These are phyloP conservation scores for Philypnodon macrostomus DNA, from an alignment of 2,797 vertebrate species.

Conservation along the genomic window DNA sequence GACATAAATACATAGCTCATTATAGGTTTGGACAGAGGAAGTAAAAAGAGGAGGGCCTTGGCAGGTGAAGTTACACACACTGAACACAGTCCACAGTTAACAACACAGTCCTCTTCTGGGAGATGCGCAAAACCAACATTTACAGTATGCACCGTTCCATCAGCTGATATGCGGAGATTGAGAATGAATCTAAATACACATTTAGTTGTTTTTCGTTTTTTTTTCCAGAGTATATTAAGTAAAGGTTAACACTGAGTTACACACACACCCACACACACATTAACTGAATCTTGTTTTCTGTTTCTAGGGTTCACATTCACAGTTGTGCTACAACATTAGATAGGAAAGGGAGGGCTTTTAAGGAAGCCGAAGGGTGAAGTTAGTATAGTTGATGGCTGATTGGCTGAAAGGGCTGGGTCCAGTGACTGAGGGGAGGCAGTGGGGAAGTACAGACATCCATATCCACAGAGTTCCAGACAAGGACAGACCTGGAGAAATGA, in stretches of 20 bases:
- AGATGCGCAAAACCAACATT: slow-evolving; percentile 85
- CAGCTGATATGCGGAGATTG: slow-evolving; percentile 79
- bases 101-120: slow-evolving; percentile 79
- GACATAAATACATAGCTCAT: slow-evolving; percentile 64
- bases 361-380: slow-evolving; percentile 44
- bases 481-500: slow-evolving; percentile 73
- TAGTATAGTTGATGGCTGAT: slow-evolving; percentile 70
- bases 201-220: slow-evolving; percentile 50
- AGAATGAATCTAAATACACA: slow-evolving; percentile 87
- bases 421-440: slow-evolving; percentile 73
- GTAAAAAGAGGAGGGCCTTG: slow-evolving; percentile 71
- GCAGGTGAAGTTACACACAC: slow-evolving; percentile 86
- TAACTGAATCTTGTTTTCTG: slow-evolving; percentile 71
- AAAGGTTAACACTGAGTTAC: slow-evolving; percentile 92
- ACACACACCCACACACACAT: slow-evolving; percentile 79
- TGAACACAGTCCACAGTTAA: slow-evolving; percentile 86
- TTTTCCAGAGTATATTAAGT: slow-evolving; percentile 79
- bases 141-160: slow-evolving; percentile 83
- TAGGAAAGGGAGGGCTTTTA: slow-evolving; percentile 64
- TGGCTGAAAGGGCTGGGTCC: slow-evolving; percentile 78
- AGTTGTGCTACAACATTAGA: slow-evolving; percentile 94
- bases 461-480: slow-evolving; percentile 83
- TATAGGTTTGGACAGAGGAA: slow-evolving; percentile 70
- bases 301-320: slow-evolving; percentile 93
- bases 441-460: slow-evolving; percentile 71